phyloP scores from a whole-genome alignment of 1,140 invertebrate genomes.

The Drosophila equinoxialis region DNA sequence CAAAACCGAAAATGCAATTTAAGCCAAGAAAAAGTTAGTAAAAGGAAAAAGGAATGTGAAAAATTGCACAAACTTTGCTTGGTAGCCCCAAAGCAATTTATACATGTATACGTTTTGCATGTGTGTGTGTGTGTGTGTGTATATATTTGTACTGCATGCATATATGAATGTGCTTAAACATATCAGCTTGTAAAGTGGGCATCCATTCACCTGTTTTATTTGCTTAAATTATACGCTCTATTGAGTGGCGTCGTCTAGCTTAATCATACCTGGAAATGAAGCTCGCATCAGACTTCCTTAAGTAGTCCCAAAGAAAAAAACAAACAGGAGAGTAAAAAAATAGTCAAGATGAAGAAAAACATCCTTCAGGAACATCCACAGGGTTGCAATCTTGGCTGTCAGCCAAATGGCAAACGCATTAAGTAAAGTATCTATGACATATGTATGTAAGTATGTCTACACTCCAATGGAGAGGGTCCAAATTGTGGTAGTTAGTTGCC shows the following conservation, averaged over 20 bases:
- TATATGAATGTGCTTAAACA: not conserved
- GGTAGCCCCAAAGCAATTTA: conserved; percentile 2
- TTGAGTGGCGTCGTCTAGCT: conserved; percentile 43
- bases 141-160: not conserved
- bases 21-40: not conserved
- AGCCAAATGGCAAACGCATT: conserved; percentile 14
- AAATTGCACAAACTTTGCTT: conserved; percentile 1
- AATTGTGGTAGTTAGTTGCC: not conserved
- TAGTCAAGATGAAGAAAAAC: not conserved
- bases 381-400: not conserved
- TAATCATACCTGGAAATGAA: conserved; percentile 19
- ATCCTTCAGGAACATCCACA: conserved; percentile 11
- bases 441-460: conserved; percentile 31
- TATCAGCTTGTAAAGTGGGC: conserved; percentile 11
- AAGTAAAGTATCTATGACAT: conserved; percentile 33
- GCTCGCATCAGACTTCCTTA: conserved; percentile 16
- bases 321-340: not conserved
- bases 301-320: not conserved
- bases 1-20: conserved; percentile 21
- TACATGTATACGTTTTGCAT: not conserved
- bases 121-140: not conserved
- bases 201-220: conserved; percentile 73
- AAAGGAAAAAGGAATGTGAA: conserved; percentile 10
- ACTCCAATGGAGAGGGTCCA: not conserved
- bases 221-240: conserved; percentile 75